Evolutionary conservation across 2,888 invertebrate species (phyloP).

Genomic region (Tenodera sinensis): DNA sequence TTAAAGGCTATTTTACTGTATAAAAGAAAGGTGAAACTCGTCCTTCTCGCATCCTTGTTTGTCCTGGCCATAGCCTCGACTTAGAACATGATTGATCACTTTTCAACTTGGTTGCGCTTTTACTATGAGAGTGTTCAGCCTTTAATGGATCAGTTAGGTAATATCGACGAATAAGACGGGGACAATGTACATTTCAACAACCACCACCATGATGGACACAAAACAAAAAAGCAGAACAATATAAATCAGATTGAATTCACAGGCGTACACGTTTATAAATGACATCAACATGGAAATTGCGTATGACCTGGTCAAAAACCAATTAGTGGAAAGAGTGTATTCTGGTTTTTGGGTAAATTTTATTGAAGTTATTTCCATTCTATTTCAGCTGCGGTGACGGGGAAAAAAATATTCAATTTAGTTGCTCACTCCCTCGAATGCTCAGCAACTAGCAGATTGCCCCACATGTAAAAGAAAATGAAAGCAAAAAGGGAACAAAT

Average conservation of each 20-base stretch:
- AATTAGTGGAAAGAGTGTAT: background rate
- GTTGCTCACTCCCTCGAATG: background rate
- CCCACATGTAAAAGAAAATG: background rate
- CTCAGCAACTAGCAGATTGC: background rate
- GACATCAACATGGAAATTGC: background rate
- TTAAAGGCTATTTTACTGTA: conserved; percentile 24
- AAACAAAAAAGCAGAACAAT: too few species aligned
- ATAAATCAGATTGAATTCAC: background rate
- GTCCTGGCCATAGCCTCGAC: conserved; percentile 12
- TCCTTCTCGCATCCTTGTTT: conserved; percentile 16
- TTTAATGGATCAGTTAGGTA: background rate
- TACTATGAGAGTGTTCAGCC: background rate
- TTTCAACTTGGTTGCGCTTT: background rate
- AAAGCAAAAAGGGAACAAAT: background rate
- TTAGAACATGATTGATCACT: conserved; percentile 26
- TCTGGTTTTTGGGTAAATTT: background rate
- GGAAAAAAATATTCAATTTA: background rate
- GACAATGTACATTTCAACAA: background rate
- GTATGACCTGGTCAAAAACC: background rate
- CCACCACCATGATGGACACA: background rate
- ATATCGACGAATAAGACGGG: background rate
- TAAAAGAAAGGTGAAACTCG: conserved; percentile 7
- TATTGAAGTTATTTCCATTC: background rate
- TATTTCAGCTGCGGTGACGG: background rate
- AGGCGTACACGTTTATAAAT: background rate